A percentile compares a stretch with the other conserved stretches of the same genome.
Conservation (phyloP, 1,140 invertebrate species). For the Drosophila nigromelanica region DNA sequence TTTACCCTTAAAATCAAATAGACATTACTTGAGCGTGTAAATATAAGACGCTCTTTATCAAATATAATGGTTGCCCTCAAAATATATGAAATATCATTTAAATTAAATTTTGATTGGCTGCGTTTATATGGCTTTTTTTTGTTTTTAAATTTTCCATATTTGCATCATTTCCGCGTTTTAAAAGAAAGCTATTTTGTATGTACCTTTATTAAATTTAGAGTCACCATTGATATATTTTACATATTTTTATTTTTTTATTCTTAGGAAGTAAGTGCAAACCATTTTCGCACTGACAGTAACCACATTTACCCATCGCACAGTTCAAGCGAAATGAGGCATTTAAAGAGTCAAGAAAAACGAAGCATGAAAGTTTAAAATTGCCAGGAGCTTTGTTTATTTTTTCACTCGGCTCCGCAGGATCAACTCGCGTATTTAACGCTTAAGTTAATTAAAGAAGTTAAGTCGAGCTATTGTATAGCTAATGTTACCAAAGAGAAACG, state of each 20-base stretch:
- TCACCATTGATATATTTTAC: too few species aligned
- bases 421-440: constrained; percentile 26
- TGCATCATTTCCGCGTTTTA: neutral
- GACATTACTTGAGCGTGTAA: neutral
- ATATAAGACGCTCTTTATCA: too few species aligned
- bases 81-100: neutral
- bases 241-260: constrained; percentile 25
- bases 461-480: constrained; percentile 15
- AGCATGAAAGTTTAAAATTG: constrained; percentile 45
- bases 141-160: neutral
- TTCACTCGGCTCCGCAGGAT: constrained; percentile 10
- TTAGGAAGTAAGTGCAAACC: constrained; percentile 6
- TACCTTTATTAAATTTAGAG: neutral
- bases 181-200: neutral
- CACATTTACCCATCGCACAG: constrained; percentile 6
- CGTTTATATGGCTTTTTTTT: neutral
- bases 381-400: constrained; percentile 21
- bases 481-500: constrained; percentile 39
- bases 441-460: constrained; percentile 26
- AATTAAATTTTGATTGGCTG: neutral
- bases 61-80: too few species aligned
- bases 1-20: neutral
- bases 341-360: constrained; percentile 11
- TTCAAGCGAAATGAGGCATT: constrained; percentile 3
- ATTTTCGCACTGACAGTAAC: neutral